These are phyloP conservation scores for Anguilla japonica DNA, from an alignment of 2,113 vertebrate genomes.

Conservation along the genomic window DNA sequence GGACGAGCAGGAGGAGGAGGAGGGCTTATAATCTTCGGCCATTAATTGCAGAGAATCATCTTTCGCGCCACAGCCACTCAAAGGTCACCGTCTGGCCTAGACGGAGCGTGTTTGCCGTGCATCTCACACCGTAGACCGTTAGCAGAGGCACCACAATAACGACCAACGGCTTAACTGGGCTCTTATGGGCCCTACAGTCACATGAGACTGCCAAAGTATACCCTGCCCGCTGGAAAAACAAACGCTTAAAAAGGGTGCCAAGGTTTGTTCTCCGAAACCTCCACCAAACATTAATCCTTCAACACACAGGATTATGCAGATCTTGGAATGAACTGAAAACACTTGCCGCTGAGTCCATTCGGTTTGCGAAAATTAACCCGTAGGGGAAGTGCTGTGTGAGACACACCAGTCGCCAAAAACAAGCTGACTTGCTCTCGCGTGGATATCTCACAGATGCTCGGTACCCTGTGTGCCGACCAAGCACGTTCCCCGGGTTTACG, in stretches of 20 bases:
- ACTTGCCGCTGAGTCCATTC: neutral
- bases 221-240: constrained; percentile 18
- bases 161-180: constrained; percentile 55
- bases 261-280: neutral
- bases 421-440: neutral
- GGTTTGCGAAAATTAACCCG: neutral
- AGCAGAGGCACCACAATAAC: constrained; percentile 25
- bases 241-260: neutral
- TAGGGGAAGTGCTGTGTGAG: neutral
- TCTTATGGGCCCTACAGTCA: constrained; percentile 36
- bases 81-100: constrained; percentile 62
- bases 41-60: constrained; percentile 60
- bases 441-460: neutral
- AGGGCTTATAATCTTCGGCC: constrained; percentile 5
- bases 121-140: constrained; percentile 46
- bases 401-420: neutral
- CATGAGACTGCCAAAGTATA: neutral
- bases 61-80: constrained; percentile 44
- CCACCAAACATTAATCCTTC: neutral
- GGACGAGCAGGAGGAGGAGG: neutral
- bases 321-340: neutral
- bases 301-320: neutral
- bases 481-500: neutral
- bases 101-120: constrained; percentile 51
- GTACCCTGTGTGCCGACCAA: neutral